Evolutionary conservation across 2,113 vertebrate species (phyloP).

Genomic region (Thermophis baileyi): DNA sequence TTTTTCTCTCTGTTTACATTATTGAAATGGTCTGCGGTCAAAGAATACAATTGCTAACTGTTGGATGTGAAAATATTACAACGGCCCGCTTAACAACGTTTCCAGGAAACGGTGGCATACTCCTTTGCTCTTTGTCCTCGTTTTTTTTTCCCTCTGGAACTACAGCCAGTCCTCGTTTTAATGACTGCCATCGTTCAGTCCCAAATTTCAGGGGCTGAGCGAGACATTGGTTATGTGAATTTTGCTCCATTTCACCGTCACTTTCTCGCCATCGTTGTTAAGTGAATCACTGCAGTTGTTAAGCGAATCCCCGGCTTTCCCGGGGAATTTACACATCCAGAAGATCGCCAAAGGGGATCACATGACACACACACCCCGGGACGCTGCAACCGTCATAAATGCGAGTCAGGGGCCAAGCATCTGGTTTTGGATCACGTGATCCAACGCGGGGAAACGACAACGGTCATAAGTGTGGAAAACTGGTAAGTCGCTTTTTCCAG

Average conservation of each 20-base stretch:
- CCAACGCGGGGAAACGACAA: fast-evolving
- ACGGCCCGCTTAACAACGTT: fast-evolving
- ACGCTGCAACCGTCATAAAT: no score
- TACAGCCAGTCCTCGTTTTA: neutral
- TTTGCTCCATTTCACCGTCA: no score
- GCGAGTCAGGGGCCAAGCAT: no score
- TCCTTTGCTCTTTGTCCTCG: neutral
- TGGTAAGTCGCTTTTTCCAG: no score
- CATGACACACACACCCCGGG: no score
- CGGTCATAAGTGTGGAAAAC: no score
- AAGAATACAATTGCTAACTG: neutral
- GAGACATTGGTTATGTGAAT: neutral
- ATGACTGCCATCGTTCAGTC: neutral
- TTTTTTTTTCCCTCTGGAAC: neutral
- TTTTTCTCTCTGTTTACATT: neutral
- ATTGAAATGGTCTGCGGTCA: neutral
- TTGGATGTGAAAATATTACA: neutral
- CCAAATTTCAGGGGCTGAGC: neutral
- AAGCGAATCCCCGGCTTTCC: no score
- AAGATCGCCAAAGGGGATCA: no score
- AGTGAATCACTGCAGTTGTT: no score
- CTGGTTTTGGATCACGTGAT: no score
- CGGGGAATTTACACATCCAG: no score
- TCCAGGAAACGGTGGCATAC: neutral
- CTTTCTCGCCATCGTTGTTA: no score